Evolutionary conservation across 2,113 vertebrate species (phyloP).

Genomic region (Misgurnus anguillicaudatus): DNA sequence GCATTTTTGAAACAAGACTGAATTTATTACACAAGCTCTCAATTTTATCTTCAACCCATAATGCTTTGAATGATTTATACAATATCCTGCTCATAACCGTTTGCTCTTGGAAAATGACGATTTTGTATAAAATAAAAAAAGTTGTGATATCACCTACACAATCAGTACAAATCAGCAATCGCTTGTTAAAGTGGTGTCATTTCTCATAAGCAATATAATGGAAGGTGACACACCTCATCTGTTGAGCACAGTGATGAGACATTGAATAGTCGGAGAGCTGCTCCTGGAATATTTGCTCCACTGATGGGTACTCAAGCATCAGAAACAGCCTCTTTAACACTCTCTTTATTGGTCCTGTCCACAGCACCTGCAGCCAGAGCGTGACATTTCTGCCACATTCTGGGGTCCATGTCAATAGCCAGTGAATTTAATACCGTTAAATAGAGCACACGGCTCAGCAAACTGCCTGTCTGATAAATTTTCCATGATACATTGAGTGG

Average conservation of each 20-base stretch:
- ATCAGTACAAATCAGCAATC: conserved; percentile 12
- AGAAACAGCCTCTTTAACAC: conserved; percentile 31
- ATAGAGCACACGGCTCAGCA: conserved; percentile 27
- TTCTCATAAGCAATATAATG: conserved; percentile 34
- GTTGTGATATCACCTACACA: conserved; percentile 8
- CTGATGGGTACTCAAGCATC: conserved; percentile 37
- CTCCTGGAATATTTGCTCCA: conserved; percentile 40
- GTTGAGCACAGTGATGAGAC: conserved; percentile 15
- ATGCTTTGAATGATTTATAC: background rate
- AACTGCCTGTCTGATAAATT: conserved; percentile 32
- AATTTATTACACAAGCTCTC: background rate
- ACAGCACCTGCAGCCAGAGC: conserved; percentile 34
- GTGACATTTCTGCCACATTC: conserved; percentile 37
- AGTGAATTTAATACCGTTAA: conserved; percentile 40
- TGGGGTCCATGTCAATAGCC: conserved; percentile 38
- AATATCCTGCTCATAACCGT: background rate
- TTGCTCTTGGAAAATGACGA: conserved; percentile 10
- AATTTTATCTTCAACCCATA: background rate
- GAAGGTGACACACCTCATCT: conserved; percentile 35
- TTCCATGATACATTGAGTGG: conserved; percentile 15
- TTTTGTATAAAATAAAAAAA: conserved; percentile 28
- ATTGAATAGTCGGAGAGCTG: conserved; percentile 10
- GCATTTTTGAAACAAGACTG: background rate
- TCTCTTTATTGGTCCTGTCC: conserved; percentile 39
- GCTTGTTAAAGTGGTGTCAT: conserved; percentile 22